These are phyloP conservation scores for Batillaria attramentaria DNA, from an alignment of 1,140 invertebrate species.

Conservation along the genomic window DNA sequence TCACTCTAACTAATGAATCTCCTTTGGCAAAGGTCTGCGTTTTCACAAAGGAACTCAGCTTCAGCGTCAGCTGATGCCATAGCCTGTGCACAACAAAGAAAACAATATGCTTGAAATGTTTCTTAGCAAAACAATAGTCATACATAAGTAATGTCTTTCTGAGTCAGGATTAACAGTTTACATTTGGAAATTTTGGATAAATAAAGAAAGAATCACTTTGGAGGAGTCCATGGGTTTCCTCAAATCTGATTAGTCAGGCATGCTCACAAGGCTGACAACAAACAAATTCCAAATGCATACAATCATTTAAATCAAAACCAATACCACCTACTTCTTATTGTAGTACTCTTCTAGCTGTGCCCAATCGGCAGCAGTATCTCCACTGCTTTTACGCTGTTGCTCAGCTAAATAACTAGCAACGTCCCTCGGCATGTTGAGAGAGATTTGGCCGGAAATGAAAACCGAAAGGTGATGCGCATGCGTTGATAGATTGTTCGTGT, in stretches of 20 bases:
- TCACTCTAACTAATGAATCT: constrained; percentile 78
- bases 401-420: constrained; percentile 66
- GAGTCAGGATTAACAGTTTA: neutral
- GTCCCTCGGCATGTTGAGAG: constrained; percentile 56
- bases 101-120: constrained; percentile 6
- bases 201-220: neutral
- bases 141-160: constrained; percentile 8
- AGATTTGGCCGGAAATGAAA: neutral
- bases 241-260: constrained; percentile 27
- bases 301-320: neutral
- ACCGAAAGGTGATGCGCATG: too few species aligned
- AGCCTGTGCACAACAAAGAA: constrained; percentile 76
- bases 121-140: neutral
- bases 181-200: neutral
- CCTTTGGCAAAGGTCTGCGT: constrained; percentile 83
- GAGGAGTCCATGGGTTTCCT: neutral
- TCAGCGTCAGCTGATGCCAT: constrained; percentile 96
- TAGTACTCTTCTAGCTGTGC: constrained; percentile 64
- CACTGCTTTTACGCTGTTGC: constrained; percentile 64
- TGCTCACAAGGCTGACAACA: neutral
- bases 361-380: constrained; percentile 65
- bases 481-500: too few species aligned
- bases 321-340: constrained; percentile 64
- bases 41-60: constrained; percentile 87
- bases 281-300: neutral